These are phyloP conservation scores for Beris chalybata DNA, from an alignment of 2,888 invertebrate genomes.

Conservation along the genomic window DNA sequence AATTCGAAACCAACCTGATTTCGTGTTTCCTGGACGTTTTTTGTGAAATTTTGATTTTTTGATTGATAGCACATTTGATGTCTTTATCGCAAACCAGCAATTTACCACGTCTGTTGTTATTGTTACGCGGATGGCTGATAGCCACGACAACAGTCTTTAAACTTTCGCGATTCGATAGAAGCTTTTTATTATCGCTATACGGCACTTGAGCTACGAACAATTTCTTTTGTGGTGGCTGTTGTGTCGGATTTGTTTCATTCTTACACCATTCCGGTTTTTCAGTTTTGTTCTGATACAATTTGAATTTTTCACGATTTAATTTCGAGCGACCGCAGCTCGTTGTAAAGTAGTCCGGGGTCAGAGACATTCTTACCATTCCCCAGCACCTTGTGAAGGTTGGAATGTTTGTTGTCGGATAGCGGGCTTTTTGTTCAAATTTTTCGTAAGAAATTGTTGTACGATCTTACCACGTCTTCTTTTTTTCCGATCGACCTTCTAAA, in stretches of 20 bases:
- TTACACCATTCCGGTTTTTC: conserved; percentile 6
- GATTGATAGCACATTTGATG: conserved; percentile 34
- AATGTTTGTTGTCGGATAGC: conserved; percentile 9
- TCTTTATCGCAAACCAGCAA: conserved; percentile 31
- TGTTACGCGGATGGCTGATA: no score
- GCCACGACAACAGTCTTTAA: neutral
- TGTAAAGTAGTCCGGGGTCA: conserved; percentile 50
- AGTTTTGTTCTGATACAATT: conserved; percentile 13
- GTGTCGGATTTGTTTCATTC: neutral
- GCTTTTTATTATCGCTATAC: conserved; percentile 11
- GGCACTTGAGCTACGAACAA: neutral
- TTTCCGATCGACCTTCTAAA: no score
- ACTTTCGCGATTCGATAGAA: conserved; percentile 14
- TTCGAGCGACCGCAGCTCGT: conserved; percentile 50
- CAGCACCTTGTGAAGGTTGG: conserved; percentile 11
- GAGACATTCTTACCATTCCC: conserved; percentile 24
- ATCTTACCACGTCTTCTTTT: no score
- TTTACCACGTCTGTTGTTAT: neutral
- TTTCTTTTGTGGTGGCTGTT: neutral
- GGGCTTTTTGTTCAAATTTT: no score
- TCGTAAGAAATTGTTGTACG: no score
- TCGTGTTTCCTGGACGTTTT: neutral
- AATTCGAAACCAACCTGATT: conserved; percentile 21
- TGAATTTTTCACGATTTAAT: conserved; percentile 37
- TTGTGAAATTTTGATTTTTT: conserved; percentile 31